A percentile compares a stretch with the other conserved stretches of the same genome.
These are phyloP conservation scores for Eucera pruinosa DNA, from an alignment of 2,888 invertebrate genomes.

Conservation along the genomic window DNA sequence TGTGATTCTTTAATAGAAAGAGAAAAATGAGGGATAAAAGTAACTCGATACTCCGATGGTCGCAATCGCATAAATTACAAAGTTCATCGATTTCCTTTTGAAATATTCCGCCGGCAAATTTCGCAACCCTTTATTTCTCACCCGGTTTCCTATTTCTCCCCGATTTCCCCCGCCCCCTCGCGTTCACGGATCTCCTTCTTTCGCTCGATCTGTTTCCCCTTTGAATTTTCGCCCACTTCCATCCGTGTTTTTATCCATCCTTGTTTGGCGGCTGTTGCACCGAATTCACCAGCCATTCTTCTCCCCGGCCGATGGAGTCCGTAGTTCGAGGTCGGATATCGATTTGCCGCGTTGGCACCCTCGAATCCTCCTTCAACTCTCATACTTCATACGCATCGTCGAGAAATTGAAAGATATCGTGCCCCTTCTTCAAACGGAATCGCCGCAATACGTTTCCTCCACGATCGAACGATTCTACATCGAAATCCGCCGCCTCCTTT, in stretches of 20 bases:
- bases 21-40: too few species aligned
- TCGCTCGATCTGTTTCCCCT: slow-evolving; percentile 41
- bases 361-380: slow-evolving; percentile 70
- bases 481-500: too few species aligned
- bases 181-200: slow-evolving; percentile 21
- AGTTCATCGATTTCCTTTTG: background rate
- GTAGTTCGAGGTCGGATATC: slow-evolving; percentile 77
- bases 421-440: slow-evolving; percentile 28
- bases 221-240: slow-evolving; percentile 33
- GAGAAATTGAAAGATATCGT: slow-evolving; percentile 76
- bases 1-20: too few species aligned
- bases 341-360: slow-evolving; percentile 77
- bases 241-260: slow-evolving; percentile 45
- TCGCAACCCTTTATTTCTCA: background rate
- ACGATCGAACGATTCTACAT: too few species aligned
- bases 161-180: slow-evolving; percentile 28
- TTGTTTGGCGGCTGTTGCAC: slow-evolving; percentile 42
- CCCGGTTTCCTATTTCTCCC: background rate
- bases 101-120: background rate
- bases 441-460: slow-evolving; percentile 30
- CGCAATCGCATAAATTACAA: background rate
- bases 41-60: too few species aligned
- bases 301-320: slow-evolving; percentile 39
- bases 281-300: slow-evolving; percentile 56
- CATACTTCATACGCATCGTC: slow-evolving; percentile 71